Evolutionary conservation across 2,113 vertebrate species (phyloP).

Genomic region (Eudorcas thomsonii): DNA sequence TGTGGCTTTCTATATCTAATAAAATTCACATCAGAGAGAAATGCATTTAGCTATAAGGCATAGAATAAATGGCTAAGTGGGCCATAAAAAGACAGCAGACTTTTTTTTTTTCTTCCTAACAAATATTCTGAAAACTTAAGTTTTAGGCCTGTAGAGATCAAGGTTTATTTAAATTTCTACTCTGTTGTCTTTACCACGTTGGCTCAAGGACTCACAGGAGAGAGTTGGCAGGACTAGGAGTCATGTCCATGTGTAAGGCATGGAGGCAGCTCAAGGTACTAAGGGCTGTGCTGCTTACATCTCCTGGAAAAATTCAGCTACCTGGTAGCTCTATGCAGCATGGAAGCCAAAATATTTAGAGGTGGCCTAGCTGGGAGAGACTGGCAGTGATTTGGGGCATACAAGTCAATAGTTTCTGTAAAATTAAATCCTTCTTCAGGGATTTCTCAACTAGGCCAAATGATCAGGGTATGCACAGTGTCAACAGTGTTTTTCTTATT

Average conservation of each 20-base stretch:
- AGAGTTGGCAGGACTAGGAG: neutral
- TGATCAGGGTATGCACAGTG: neutral
- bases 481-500: neutral
- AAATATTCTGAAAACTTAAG: neutral
- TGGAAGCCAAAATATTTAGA: neutral
- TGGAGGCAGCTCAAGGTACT: accelerated
- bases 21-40: neutral
- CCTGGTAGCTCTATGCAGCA: neutral
- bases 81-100: neutral
- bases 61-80: neutral
- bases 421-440: neutral
- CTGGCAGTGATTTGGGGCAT: neutral
- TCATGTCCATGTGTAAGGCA: neutral
- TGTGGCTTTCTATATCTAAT: neutral
- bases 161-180: neutral
- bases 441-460: neutral
- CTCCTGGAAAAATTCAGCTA: neutral
- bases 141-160: neutral
- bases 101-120: neutral
- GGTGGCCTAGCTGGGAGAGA: neutral
- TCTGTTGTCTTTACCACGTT: neutral
- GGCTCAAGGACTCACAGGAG: neutral
- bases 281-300: neutral
- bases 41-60: neutral
- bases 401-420: neutral